Percentiles rank a stretch among this genome's conserved stretches.
phyloP scores from a whole-genome alignment of 2,888 invertebrate genomes.

The Chymomyza procnemis region DNA sequence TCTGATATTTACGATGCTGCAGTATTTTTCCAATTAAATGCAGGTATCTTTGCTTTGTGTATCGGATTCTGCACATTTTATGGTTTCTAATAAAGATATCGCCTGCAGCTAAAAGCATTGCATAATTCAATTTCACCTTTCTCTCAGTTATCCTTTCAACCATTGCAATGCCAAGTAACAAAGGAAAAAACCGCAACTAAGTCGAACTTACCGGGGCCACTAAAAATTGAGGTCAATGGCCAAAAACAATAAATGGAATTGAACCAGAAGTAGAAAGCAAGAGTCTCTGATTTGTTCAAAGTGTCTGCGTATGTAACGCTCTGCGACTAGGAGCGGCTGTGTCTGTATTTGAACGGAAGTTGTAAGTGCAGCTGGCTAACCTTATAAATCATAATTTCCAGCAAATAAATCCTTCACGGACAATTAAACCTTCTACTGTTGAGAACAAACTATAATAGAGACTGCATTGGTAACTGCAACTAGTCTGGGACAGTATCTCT shows the following conservation, averaged over 20 bases:
- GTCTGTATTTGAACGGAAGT: slow-evolving; percentile 31
- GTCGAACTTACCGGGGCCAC: slow-evolving; percentile 29
- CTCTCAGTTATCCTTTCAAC: slow-evolving; percentile 28
- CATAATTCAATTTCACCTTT: slow-evolving; percentile 51
- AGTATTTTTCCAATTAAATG: slow-evolving; percentile 14
- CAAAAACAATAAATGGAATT: slow-evolving; percentile 52
- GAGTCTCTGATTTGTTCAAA: slow-evolving; percentile 17
- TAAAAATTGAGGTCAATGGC: slow-evolving; percentile 51
- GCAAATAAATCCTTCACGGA: slow-evolving; percentile 68
- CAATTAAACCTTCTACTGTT: slow-evolving; percentile 57
- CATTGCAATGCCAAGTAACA: slow-evolving; percentile 8
- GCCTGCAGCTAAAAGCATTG: slow-evolving; percentile 54
- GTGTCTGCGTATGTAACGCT: slow-evolving; percentile 18
- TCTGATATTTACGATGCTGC: slow-evolving; percentile 30
- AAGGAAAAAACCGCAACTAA: slow-evolving; percentile 2
- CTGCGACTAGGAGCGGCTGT: slow-evolving; percentile 23
- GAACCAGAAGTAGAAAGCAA: slow-evolving; percentile 18
- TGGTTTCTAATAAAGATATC: slow-evolving; percentile 13
- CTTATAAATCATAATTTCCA: slow-evolving; percentile 70
- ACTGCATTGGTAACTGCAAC: slow-evolving; percentile 11
- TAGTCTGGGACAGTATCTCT: slow-evolving; percentile 10
- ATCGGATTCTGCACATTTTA: slow-evolving; percentile 28
- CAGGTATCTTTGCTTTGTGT: background rate
- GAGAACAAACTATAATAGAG: slow-evolving; percentile 54
- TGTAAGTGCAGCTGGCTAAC: slow-evolving; percentile 52